Evolutionary conservation across 2,888 invertebrate species (phyloP).

Genomic region (Gastrophysa polygoni): DNA sequence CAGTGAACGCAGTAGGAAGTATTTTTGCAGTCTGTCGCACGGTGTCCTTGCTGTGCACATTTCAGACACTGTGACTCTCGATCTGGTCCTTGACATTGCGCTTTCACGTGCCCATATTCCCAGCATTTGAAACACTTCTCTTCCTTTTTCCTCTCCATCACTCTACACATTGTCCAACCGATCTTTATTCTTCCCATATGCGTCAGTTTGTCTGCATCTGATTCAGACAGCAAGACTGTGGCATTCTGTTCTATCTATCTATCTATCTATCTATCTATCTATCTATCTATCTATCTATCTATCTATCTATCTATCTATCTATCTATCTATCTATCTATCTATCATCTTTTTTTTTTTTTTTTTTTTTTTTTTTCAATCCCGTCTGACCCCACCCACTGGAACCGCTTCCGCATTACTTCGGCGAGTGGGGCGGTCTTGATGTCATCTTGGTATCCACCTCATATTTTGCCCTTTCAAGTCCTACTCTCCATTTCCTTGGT

Average conservation of each 20-base stretch:
- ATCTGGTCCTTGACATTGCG: neutral
- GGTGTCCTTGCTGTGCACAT: neutral
- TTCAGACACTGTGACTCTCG: neutral
- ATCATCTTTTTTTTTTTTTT: too few relatives aligned
- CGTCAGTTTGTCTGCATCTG: neutral
- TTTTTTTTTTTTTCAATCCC: too few relatives aligned
- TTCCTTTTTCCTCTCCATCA: neutral
- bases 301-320: too few relatives aligned
- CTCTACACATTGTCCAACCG: conserved; percentile 4
- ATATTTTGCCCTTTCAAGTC: too few relatives aligned
- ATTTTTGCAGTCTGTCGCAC: neutral
- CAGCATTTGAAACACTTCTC: conserved; percentile 1
- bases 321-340: too few relatives aligned
- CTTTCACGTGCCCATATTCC: conserved; percentile 1
- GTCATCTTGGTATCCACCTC: too few relatives aligned
- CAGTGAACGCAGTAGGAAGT: neutral
- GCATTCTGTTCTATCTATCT: neutral
- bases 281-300: too few relatives aligned
- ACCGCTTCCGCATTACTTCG: too few relatives aligned
- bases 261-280: too few relatives aligned
- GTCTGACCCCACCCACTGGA: too few relatives aligned
- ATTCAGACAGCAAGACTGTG: neutral
- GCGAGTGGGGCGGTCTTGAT: too few relatives aligned
- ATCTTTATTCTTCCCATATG: neutral
- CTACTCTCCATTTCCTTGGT: too few relatives aligned